Evolutionary conservation across 2,888 invertebrate genomes (phyloP), one percentile per base, ranked within the genome.

Genomic region (Stegana nigrithorax): DNA sequence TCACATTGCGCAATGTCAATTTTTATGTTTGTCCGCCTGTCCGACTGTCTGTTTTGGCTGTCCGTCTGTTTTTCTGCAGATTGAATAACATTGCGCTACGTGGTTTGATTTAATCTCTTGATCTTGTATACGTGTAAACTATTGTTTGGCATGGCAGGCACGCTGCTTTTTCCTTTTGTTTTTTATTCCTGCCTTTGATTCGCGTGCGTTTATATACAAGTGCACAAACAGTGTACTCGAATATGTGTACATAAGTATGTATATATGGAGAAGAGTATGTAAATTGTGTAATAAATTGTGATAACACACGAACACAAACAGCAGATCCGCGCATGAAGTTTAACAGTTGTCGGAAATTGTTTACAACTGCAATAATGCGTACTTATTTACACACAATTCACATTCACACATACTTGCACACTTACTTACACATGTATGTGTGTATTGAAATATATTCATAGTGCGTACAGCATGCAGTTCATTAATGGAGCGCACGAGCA

Each of bases 301-400:
- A 39, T 17, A 39, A 39, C 14, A 39, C 39, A 39, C 39, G 6
- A n/a, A 39, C 39, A 39, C 39, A 39, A n/a, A 39, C 39, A 39
- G n/a, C n/a, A 32, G 5, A 4, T 39, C 17, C 17, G 39, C 14
- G 17, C 17, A 39, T 39, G 39, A 39, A 39, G 53, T 21, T 19
- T 2, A 55, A 55, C 19, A 55, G 32, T 55, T 32, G 53, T 55
- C 32, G 53, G 53, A 55, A 36, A 21, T 55, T 55, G 53, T 55
- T 55, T 55, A 55, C 53, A 55, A 32, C 32, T 55, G 17, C 27
- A 55, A 55, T 32, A 55, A 55, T 55, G 32, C 25, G 26, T 14
- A 26, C 26, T 50, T 50, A 10, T 27, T 27, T 51, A n/a, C n/a
- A n/a, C n/a, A n/a, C n/a, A n/a, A n/a, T n/a, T n/a, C n/a, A n/a